Percentiles rank a stretch among this genome's conserved stretches.
Evolutionary conservation across 2,797 vertebrate species (phyloP).

Genomic region (Myotis daubentonii): DNA sequence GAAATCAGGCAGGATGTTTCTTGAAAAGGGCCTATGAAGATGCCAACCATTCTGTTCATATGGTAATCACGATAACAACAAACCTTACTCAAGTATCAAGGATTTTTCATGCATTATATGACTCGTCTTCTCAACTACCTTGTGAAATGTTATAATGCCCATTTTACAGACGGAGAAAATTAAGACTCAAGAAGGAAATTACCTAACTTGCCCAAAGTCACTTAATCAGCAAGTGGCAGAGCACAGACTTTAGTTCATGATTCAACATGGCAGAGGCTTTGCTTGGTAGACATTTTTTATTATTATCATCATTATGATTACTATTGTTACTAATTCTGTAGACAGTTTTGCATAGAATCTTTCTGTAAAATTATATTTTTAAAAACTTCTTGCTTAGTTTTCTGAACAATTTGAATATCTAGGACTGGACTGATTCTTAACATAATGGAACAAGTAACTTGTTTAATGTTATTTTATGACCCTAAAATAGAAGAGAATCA

Average conservation of each 20-base stretch:
- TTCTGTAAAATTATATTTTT: not conserved
- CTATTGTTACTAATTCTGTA: not conserved
- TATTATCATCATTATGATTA: not conserved
- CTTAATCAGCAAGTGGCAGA: not conserved
- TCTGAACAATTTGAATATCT: constrained; percentile 30
- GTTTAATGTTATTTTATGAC: constrained; percentile 8
- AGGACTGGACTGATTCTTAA: not conserved
- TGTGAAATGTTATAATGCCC: not conserved
- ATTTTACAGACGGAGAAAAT: not conserved
- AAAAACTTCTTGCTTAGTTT: not conserved
- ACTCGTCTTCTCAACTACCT: constrained; percentile 1
- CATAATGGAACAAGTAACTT: not conserved
- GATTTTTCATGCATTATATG: not conserved
- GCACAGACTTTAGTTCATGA: not conserved
- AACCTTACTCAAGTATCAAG: not conserved
- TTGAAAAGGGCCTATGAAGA: not conserved
- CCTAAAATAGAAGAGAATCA: not conserved
- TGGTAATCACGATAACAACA: not conserved
- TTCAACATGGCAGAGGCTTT: not conserved
- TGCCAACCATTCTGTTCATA: not conserved
- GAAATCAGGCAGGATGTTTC: constrained; percentile 7
- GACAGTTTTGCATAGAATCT: not conserved
- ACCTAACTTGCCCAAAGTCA: constrained; percentile 16
- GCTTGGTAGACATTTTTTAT: not conserved
- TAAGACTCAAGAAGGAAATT: not conserved